Base-by-base conservation (phyloP, 2,113 vertebrate species). In the Pluvianellus socialis region DNA sequence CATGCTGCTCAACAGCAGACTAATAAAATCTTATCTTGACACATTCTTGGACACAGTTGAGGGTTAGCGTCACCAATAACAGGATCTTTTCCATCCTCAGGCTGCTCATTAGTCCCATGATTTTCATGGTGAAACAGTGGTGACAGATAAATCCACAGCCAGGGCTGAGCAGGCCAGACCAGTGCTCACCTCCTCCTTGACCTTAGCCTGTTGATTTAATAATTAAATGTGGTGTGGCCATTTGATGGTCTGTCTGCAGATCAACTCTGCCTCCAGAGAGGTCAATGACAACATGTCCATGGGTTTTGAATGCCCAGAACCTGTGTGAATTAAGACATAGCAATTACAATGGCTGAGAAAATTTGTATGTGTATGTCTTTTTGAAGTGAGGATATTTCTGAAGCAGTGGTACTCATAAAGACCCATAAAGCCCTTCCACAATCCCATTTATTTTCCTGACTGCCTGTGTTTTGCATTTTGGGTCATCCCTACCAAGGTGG, bases 61-160 rank as follows among this genome's bases (percentile, higher is more conserved):
- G 11, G 5, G 3, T 50, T 81, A 77, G 50, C 4, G 26, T 52
- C 40, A 65, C 35, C 0, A 0, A 19, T 28, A 58, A 38, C 9
- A 28, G 42, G 45, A 33, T 80, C 27, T 76, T 56, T 40, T 63
- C 21, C 44, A 33, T 76, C 28, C 50, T 73, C 27, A 59, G 49
- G 38, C 27, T 94, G 14, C n/a, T 50, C 42, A 19, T 35, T 91
- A 71, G 24, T 63, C 47, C 32, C 40, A 27, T 15, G 17, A 56
- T 30, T 81, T 88, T 55, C 14, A 10, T 75, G 47, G 18, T 65
- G 72, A 56, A 70, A 20, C 16, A 14, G 12, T 63, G 45, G 32
- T 72, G 47, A 65, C 35, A 82, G 66, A 28, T 8, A 42, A 67
- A 59, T 63, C n/a, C 62, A 55, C 7, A 67, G 14, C 20, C 42